Conservation (phyloP, 2,888 invertebrate species). For the Arenicola marina region DNA sequence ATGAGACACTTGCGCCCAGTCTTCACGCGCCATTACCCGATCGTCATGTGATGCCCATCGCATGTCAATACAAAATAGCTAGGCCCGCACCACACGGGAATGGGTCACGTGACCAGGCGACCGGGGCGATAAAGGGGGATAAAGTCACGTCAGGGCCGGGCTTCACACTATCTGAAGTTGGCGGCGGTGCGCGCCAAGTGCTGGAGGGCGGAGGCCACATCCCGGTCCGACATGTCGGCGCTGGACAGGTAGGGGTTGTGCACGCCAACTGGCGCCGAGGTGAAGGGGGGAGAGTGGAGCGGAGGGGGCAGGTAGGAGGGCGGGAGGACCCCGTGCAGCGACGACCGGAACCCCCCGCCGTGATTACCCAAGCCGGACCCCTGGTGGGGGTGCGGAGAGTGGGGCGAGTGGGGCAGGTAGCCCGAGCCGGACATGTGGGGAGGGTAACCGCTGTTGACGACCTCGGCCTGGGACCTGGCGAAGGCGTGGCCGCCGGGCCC, state of each 20-base stretch:
- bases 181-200: constrained; percentile 7
- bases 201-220: constrained; percentile 10
- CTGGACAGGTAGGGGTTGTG: neutral
- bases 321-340: constrained; percentile 1
- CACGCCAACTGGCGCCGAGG: neutral
- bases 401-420: neutral
- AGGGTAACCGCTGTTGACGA: neutral
- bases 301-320: constrained; percentile 1
- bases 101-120: too few relatives aligned
- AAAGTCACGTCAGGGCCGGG: too few relatives aligned
- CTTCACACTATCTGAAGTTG: too few relatives aligned
- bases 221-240: neutral
- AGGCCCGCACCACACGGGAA: too few relatives aligned
- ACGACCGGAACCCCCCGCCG: constrained; percentile 1
- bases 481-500: neutral
- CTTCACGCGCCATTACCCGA: too few relatives aligned
- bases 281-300: neutral
- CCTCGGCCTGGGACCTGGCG: neutral
- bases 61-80: too few relatives aligned
- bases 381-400: too few relatives aligned
- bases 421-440: too few relatives aligned
- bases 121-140: too few relatives aligned
- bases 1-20: too few relatives aligned
- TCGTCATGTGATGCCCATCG: too few relatives aligned
- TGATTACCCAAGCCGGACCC: neutral